phyloP scores from a whole-genome alignment of 2,888 invertebrate genomes.

The Scaeva pyrastri region DNA sequence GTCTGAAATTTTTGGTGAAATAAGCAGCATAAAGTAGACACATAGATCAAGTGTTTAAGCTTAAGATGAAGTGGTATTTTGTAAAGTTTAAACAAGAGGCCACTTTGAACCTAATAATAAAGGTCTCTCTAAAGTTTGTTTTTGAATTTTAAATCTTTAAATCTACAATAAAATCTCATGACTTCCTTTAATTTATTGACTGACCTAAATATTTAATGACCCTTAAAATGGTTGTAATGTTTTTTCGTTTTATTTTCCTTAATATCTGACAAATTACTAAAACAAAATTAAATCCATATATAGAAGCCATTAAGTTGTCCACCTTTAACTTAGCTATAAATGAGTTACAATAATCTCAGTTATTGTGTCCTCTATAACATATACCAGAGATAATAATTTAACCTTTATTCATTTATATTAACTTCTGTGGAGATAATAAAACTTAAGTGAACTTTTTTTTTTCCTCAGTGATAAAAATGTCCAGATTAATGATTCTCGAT shows the following conservation, averaged over 20 bases:
- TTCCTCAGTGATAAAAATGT: background rate
- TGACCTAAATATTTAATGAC: background rate
- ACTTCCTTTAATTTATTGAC: background rate
- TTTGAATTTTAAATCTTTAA: no score
- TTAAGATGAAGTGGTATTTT: no score
- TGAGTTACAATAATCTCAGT: no score
- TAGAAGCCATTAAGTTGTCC: background rate
- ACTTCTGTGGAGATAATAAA: conserved; percentile 9
- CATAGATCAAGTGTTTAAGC: no score
- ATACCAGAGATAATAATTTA: background rate
- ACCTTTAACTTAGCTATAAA: background rate
- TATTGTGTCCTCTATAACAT: background rate
- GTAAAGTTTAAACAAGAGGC: no score
- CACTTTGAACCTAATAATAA: no score
- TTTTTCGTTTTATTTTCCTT: background rate
- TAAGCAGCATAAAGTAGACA: no score
- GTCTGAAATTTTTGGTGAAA: no score
- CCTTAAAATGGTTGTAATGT: background rate
- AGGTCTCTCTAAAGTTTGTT: no score
- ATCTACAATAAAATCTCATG: background rate
- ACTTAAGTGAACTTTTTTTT: background rate
- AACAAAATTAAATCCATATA: background rate
- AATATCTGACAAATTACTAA: background rate
- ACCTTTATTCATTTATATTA: background rate
- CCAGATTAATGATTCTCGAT: conserved; percentile 5